Evolutionary conservation across 1,140 invertebrate species (phyloP).

Genomic region (Drosophila insularis): DNA sequence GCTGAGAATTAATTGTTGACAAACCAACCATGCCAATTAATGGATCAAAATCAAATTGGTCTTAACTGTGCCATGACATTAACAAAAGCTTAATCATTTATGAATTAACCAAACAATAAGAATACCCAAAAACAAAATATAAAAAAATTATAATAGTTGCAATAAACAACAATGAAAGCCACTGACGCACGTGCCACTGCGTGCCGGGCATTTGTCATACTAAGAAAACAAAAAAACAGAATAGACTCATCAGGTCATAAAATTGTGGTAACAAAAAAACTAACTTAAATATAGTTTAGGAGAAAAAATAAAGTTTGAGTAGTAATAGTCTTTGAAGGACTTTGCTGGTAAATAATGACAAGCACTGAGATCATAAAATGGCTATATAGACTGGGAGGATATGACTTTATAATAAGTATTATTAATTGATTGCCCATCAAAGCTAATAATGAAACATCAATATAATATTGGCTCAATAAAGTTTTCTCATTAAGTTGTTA

Average conservation of each 20-base stretch:
- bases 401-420: too few relatives aligned
- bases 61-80: neutral
- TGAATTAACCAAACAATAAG: neutral
- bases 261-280: slow-evolving; percentile 34
- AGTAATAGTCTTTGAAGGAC: neutral
- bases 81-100: slow-evolving; percentile 7
- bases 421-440: too few relatives aligned
- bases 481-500: too few relatives aligned
- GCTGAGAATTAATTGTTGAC: slow-evolving; percentile 11
- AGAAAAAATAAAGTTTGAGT: neutral
- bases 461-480: too few relatives aligned
- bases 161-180: neutral
- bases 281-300: slow-evolving; percentile 23
- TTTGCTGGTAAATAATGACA: neutral
- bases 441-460: too few relatives aligned
- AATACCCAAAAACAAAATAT: neutral
- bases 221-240: neutral
- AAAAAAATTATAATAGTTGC: neutral
- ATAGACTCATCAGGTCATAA: slow-evolving; percentile 20
- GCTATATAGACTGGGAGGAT: too few relatives aligned
- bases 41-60: slow-evolving; percentile 25
- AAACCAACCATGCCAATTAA: slow-evolving; percentile 51
- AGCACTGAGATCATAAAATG: too few relatives aligned
- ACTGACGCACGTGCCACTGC: slow-evolving; percentile 55
- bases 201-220: slow-evolving; percentile 34